Percentiles rank a stretch among this genome's conserved stretches.
phyloP scores from a whole-genome alignment of 2,797 vertebrate genomes.

The Podarcis lilfordi region DNA sequence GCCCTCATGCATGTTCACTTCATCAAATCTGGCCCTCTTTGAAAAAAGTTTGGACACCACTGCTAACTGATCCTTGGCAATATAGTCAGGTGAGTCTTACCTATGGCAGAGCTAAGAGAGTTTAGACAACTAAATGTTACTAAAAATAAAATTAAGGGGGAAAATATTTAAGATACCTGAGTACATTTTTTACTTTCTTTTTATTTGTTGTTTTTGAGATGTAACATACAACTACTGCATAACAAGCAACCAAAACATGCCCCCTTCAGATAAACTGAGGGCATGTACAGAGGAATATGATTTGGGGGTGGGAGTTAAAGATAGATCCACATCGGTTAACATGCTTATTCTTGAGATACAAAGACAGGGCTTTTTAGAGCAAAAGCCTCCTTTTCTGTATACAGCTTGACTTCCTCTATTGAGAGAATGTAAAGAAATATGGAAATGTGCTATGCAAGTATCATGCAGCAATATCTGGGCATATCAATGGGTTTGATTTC shows the following conservation, averaged over 20 bases:
- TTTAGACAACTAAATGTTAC: slow-evolving; percentile 41
- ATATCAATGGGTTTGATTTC: not conserved
- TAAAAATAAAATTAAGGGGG: not conserved
- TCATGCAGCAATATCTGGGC: not conserved
- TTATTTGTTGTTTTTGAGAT: not conserved
- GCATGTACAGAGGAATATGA: not conserved
- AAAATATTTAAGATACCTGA: not conserved
- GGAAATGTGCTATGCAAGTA: not conserved
- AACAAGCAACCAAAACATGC: not conserved
- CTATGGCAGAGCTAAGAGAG: slow-evolving; percentile 31
- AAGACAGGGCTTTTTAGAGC: no score
- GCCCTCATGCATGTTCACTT: no score
- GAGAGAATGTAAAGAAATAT: not conserved
- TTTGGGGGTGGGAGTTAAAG: not conserved
- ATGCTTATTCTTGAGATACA: not conserved
- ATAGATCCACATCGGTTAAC: not conserved
- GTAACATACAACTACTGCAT: no score
- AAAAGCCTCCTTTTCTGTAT: not conserved
- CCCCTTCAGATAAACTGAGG: not conserved
- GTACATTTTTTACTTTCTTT: not conserved
- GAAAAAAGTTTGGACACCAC: no score
- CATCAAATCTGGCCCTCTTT: no score
- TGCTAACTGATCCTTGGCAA: slow-evolving; percentile 13
- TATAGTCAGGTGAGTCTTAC: not conserved
- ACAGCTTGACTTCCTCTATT: not conserved